A percentile compares a stretch with the other conserved stretches of the same genome.
These are phyloP conservation scores for Gastracanthus pulcherrimus DNA, from an alignment of 2,888 invertebrate genomes.

Conservation along the genomic window DNA sequence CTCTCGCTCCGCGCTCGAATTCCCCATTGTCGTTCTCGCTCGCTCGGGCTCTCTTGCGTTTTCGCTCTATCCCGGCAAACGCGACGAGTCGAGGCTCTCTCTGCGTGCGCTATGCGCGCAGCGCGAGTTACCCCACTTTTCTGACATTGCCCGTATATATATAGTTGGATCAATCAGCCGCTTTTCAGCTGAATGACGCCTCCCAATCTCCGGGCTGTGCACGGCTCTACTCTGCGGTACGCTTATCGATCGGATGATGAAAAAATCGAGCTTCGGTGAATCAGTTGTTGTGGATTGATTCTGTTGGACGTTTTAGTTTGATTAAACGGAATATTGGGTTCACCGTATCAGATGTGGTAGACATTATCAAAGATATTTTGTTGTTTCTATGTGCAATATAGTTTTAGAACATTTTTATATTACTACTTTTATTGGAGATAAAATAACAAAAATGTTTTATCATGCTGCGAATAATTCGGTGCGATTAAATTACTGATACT, in stretches of 20 bases:
- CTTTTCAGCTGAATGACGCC: constrained; percentile 44
- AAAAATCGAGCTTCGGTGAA: neutral
- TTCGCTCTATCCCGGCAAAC: neutral
- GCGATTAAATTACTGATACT: no score
- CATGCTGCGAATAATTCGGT: no score
- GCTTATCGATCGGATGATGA: constrained; percentile 19
- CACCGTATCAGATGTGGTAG: no score
- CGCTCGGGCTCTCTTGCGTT: neutral
- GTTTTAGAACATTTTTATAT: no score
- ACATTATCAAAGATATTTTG: no score
- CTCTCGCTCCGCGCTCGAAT: neutral
- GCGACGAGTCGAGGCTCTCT: neutral
- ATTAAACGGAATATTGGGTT: neutral
- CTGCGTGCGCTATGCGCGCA: neutral
- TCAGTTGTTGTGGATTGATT: neutral
- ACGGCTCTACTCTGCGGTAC: neutral
- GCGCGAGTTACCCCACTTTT: constrained; percentile 50
- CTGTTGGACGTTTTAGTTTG: neutral
- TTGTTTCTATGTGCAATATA: no score
- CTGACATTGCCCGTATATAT: constrained; percentile 16
- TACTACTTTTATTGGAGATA: no score
- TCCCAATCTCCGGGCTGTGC: neutral
- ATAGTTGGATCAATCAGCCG: constrained; percentile 50
- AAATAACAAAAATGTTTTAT: no score
- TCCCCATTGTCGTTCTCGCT: constrained; percentile 29